Conservation (phyloP, 2,888 invertebrate genomes). For the Trypoxylon attenuatum region DNA sequence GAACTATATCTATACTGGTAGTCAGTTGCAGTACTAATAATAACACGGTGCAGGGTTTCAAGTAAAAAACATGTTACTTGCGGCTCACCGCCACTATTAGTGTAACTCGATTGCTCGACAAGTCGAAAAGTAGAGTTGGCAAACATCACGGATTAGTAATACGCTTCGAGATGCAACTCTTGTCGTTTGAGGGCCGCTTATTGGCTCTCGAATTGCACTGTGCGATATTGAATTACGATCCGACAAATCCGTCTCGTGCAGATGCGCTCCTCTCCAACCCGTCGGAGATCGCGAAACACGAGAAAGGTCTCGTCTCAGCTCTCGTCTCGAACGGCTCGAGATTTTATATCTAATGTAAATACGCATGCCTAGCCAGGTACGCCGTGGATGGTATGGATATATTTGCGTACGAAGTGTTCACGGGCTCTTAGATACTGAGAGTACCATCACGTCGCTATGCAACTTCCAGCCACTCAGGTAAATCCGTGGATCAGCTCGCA, state of each 20-base stretch:
- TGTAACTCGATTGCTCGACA: no score
- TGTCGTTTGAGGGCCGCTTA: slow-evolving; percentile 27
- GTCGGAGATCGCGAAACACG: not conserved
- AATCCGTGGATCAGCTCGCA: slow-evolving; percentile 37
- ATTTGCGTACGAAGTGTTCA: slow-evolving; percentile 24
- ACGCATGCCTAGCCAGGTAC: slow-evolving; percentile 10
- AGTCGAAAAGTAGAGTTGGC: not conserved
- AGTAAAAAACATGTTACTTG: no score
- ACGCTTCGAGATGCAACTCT: slow-evolving; percentile 20
- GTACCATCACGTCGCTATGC: slow-evolving; percentile 36
- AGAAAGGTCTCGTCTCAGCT: slow-evolving; percentile 24
- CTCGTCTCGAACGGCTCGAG: slow-evolving; percentile 5
- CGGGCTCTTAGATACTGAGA: slow-evolving; percentile 41
- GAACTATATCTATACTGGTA: no score
- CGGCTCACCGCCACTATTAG: no score
- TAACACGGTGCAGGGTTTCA: no score
- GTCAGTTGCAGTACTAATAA: no score
- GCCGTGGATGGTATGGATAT: slow-evolving; percentile 1
- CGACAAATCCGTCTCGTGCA: slow-evolving; percentile 24
- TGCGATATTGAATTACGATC: slow-evolving; percentile 38
- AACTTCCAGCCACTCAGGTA: slow-evolving; percentile 44
- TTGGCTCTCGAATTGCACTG: slow-evolving; percentile 31
- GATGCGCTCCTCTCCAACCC: not conserved
- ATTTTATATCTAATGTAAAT: slow-evolving; percentile 48
- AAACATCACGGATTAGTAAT: slow-evolving; percentile 16